Conservation (phyloP, 37 sponge, comb jelly and placozoan genomes). For the Theonella swinhoei region DNA sequence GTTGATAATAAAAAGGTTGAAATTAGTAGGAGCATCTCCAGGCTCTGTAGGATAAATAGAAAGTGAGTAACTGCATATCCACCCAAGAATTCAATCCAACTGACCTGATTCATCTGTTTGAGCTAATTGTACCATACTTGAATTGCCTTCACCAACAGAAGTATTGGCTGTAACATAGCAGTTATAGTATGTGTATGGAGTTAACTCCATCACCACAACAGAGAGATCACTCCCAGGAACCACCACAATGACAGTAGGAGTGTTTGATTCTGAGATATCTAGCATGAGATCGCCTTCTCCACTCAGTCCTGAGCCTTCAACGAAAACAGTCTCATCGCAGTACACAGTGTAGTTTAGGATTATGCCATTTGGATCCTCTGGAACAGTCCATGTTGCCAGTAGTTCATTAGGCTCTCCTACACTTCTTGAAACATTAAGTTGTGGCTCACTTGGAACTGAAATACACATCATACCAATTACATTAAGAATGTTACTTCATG, state of each 20-base stretch:
- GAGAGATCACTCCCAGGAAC: background rate
- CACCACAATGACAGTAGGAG: background rate
- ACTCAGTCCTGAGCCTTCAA: background rate
- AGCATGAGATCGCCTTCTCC: background rate
- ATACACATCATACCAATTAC: too few species aligned
- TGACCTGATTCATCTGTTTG: conserved; percentile 20
- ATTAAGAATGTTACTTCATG: background rate
- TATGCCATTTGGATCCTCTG: conserved; percentile 1
- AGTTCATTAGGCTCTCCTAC: background rate
- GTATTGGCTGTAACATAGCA: conserved; percentile 13
- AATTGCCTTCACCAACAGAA: conserved; percentile 6
- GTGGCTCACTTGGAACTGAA: background rate
- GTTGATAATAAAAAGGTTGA: background rate
- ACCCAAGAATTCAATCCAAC: background rate
- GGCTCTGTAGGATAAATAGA: background rate
- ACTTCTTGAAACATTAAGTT: background rate
- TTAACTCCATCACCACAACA: background rate
- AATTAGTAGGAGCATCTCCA: conserved; percentile 3
- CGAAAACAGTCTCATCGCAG: background rate
- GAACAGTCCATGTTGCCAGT: conserved; percentile 4
- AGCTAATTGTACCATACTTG: background rate
- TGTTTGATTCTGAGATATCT: background rate
- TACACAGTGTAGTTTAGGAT: conserved; percentile 3
- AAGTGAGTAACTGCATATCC: background rate
- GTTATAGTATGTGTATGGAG: conserved; percentile 2